These are phyloP conservation scores for Grammomys dolichurus DNA, from an alignment of 2,113 vertebrate species.

Conservation along the genomic window DNA sequence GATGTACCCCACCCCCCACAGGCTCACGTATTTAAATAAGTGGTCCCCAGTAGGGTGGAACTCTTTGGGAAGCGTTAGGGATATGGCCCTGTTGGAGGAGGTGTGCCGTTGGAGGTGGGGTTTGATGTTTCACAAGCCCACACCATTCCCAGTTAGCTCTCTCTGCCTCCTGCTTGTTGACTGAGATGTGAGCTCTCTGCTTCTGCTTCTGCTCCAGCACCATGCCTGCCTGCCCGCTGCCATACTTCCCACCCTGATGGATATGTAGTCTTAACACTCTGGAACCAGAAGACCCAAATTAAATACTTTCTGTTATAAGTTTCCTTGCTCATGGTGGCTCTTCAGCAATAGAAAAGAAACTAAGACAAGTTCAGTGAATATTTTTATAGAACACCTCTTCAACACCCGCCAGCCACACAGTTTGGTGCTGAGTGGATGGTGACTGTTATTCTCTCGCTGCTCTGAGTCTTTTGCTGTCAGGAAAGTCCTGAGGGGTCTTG, in stretches of 20 bases:
- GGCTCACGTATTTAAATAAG: background rate
- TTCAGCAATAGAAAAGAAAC: background rate
- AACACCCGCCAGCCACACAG: no score
- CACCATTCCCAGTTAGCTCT: background rate
- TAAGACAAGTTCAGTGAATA: background rate
- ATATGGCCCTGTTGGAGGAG: background rate
- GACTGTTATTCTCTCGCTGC: background rate
- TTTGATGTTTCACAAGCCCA: background rate
- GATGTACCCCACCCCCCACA: background rate
- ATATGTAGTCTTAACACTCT: background rate
- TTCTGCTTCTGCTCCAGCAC: background rate
- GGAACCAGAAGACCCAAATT: background rate
- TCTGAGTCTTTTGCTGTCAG: background rate
- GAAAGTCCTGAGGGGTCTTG: background rate
- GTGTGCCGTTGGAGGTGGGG: background rate
- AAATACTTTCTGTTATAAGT: background rate
- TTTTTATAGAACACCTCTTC: background rate
- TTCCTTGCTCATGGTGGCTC: background rate
- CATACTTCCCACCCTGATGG: background rate
- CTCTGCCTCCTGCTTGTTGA: background rate
- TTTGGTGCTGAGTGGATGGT: background rate
- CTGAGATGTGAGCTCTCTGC: background rate
- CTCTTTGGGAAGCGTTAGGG: background rate
- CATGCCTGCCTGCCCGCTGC: background rate
- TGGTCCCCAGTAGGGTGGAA: background rate